phyloP scores from a whole-genome alignment of 2,113 vertebrate species.

The Hippoglossus stenolepis region DNA sequence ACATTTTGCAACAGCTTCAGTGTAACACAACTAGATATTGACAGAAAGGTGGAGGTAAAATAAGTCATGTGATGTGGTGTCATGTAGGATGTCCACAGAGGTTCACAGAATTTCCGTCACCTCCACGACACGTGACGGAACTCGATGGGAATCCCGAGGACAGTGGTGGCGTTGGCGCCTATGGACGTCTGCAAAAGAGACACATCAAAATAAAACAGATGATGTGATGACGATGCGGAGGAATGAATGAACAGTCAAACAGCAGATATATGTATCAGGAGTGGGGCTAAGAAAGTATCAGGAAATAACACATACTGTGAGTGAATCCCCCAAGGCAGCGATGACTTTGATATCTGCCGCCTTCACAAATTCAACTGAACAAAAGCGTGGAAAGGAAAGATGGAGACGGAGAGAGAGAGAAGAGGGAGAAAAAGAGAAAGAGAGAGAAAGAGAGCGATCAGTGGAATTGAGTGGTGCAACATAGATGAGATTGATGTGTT shows the following conservation, averaged over 20 bases:
- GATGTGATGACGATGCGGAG: too few species aligned
- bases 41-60: not conserved
- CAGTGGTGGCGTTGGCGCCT: constrained; percentile 83
- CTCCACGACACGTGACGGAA: constrained; percentile 85
- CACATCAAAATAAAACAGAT: not conserved
- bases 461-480: not conserved
- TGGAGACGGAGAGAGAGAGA: too few species aligned
- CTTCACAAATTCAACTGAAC: constrained; percentile 88
- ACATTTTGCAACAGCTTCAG: not conserved
- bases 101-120: constrained; percentile 48
- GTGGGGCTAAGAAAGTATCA: not conserved
- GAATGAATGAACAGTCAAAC: not conserved
- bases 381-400: not conserved
- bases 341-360: constrained; percentile 91
- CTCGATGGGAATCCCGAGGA: constrained; percentile 83
- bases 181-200: constrained; percentile 77
- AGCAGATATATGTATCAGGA: not conserved
- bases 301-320: constrained; percentile 86
- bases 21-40: not conserved
- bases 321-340: constrained; percentile 92
- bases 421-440: not conserved
- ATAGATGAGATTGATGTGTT: too few species aligned
- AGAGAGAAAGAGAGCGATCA: not conserved
- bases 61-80: not conserved
- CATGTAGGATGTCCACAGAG: not conserved